Percentiles rank a stretch among this genome's conserved stretches.
phyloP scores from a whole-genome alignment of 2,113 vertebrate genomes.

The Condylura cristata region DNA sequence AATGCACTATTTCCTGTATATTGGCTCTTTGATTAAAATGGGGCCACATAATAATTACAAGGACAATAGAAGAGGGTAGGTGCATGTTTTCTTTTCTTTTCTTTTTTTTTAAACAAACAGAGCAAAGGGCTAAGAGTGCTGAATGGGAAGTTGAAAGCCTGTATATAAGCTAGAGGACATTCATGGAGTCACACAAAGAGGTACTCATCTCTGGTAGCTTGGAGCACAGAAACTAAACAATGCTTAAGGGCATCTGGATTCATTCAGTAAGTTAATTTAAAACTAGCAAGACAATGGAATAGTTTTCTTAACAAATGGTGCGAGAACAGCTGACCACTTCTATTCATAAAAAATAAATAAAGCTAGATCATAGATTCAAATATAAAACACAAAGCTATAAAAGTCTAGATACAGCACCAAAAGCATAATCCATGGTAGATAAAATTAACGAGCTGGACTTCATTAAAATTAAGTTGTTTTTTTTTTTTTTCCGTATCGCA shows the following conservation, averaged over 20 bases:
- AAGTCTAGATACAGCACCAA: background rate
- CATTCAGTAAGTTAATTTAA: background rate
- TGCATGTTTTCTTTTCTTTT: background rate
- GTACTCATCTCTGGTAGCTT: background rate
- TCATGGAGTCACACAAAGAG: background rate
- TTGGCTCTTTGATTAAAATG: background rate
- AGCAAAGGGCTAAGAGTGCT: background rate
- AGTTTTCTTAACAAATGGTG: background rate
- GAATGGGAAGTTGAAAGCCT: background rate
- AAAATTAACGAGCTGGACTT: background rate
- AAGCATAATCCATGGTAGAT: background rate
- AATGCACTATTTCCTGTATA: background rate
- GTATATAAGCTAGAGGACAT: background rate
- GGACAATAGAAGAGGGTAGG: background rate
- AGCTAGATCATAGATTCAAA: background rate
- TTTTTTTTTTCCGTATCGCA: too few species aligned
- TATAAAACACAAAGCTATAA: background rate
- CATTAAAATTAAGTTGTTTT: background rate
- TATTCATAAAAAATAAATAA: background rate
- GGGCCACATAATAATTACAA: background rate
- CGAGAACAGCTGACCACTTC: background rate
- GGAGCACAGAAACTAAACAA: background rate
- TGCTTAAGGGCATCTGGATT: background rate
- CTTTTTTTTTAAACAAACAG: background rate
- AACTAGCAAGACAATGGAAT: background rate